phyloP scores from a whole-genome alignment of 2,888 invertebrate genomes.

The Callimorpha dominula region DNA sequence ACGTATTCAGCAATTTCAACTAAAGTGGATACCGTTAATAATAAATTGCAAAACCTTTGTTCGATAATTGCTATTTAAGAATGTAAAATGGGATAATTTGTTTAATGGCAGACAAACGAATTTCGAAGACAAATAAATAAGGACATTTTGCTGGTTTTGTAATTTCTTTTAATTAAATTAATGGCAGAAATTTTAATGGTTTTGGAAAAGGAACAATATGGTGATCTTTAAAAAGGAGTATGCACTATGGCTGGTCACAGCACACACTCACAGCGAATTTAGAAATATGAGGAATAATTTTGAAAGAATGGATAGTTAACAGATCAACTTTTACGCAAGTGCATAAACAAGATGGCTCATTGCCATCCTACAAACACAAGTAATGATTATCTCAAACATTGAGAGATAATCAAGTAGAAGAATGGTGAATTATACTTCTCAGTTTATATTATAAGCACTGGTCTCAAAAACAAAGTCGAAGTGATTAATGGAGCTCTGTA shows the following conservation, averaged over 20 bases:
- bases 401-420: no score
- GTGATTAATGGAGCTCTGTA: constrained; percentile 51
- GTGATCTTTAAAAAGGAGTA: neutral
- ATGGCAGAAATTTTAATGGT: neutral
- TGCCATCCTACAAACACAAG: no score
- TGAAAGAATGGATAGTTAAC: no score
- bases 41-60: constrained; percentile 46
- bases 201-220: neutral
- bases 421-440: neutral
- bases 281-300: no score
- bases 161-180: constrained; percentile 20
- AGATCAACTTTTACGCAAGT: no score
- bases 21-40: constrained; percentile 41
- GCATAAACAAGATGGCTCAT: no score
- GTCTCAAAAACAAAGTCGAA: constrained; percentile 40
- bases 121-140: constrained; percentile 28
- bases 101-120: constrained; percentile 29
- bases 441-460: neutral
- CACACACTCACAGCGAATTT: no score
- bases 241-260: neutral
- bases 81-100: constrained; percentile 52
- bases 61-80: constrained; percentile 51
- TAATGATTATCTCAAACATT: no score
- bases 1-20: constrained; percentile 42
- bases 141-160: constrained; percentile 25